phyloP scores from a whole-genome alignment of 2,113 vertebrate genomes.

The Hippolais icterina region DNA sequence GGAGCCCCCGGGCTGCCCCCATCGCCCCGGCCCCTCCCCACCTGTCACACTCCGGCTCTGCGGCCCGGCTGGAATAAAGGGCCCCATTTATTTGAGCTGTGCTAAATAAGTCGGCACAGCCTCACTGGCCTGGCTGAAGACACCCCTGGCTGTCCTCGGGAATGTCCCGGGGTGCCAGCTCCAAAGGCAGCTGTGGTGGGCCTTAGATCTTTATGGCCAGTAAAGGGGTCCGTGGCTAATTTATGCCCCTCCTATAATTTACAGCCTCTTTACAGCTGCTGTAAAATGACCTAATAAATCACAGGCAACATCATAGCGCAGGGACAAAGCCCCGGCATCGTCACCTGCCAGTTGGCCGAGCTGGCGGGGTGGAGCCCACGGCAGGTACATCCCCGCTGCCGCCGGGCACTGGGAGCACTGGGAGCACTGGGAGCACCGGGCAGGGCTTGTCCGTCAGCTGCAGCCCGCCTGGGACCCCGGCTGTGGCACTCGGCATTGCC shows the following conservation, averaged over 20 bases:
- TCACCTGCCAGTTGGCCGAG: constrained; percentile 34
- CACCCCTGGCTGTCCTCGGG: constrained; percentile 27
- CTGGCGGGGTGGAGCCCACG: accelerated
- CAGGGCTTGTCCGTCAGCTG: background rate
- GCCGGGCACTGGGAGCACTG: background rate
- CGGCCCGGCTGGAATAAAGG: constrained; percentile 9
- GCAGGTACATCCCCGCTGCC: background rate
- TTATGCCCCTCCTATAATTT: constrained; percentile 70
- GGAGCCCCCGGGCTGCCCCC: background rate
- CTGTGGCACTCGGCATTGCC: background rate
- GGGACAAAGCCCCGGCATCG: background rate
- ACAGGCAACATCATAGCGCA: constrained; percentile 23
- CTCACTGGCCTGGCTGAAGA: background rate
- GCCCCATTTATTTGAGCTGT: constrained; percentile 3
- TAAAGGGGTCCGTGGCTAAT: constrained; percentile 66
- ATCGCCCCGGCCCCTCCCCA: background rate
- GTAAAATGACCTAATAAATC: constrained; percentile 68
- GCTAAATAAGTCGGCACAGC: background rate
- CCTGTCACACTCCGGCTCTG: background rate
- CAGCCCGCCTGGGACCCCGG: accelerated
- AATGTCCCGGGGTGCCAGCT: constrained; percentile 39
- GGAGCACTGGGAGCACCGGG: background rate
- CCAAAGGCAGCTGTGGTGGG: constrained; percentile 56
- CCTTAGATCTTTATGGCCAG: constrained; percentile 68
- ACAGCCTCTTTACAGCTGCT: constrained; percentile 70